phyloP scores from a whole-genome alignment of 2,888 invertebrate genomes.

The Drosophila fulvimacula region DNA sequence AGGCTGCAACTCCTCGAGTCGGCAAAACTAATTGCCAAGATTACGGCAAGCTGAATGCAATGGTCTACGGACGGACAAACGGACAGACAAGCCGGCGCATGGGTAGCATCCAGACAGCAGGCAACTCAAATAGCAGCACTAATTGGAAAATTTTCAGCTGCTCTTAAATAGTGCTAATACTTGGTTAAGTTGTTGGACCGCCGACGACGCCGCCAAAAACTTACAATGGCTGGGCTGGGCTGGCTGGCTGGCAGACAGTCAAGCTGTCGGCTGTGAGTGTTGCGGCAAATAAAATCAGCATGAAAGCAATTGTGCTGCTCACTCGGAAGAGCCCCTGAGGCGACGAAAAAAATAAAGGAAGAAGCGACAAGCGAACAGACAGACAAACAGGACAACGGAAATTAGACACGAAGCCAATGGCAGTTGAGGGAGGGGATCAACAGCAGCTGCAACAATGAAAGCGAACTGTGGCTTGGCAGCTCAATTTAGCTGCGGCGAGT shows the following conservation, averaged over 20 bases:
- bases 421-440: conserved; percentile 22
- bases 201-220: conserved; percentile 36
- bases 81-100: too few species aligned
- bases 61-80: not conserved
- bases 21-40: conserved; percentile 50
- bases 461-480: conserved; percentile 11
- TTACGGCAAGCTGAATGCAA: conserved; percentile 35
- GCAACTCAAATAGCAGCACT: conserved; percentile 51
- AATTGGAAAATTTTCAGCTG: conserved; percentile 63
- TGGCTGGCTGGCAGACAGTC: conserved; percentile 16
- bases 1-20: conserved; percentile 17
- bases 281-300: conserved; percentile 65
- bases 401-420: conserved; percentile 21
- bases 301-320: conserved; percentile 68
- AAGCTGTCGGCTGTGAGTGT: conserved; percentile 41
- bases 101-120: not conserved
- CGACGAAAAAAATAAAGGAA: conserved; percentile 2
- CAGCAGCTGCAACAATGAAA: conserved; percentile 42
- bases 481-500: conserved; percentile 20
- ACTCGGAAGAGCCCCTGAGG: conserved; percentile 52
- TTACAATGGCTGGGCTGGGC: conserved; percentile 14
- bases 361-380: not conserved
- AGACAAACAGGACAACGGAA: conserved; percentile 31
- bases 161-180: conserved; percentile 60
- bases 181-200: conserved; percentile 39